These are phyloP conservation scores for Cenopis cana DNA, from an alignment of 2,888 invertebrate species.

Conservation along the genomic window DNA sequence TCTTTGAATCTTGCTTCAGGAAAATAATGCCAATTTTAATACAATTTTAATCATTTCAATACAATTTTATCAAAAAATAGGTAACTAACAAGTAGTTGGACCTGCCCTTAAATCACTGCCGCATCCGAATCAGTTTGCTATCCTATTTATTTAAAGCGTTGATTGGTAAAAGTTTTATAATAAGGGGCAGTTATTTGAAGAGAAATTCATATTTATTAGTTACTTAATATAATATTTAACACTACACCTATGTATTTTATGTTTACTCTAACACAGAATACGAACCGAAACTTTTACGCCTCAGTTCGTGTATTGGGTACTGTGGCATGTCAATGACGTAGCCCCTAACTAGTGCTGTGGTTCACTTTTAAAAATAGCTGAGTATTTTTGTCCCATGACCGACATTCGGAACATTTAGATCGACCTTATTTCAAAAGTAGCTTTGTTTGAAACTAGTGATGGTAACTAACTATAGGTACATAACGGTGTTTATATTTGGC, in stretches of 20 bases:
- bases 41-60: constrained; percentile 49
- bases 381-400: constrained; percentile 13
- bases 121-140: constrained; percentile 30
- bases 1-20: constrained; percentile 76
- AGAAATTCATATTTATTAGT: background rate
- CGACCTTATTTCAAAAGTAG: background rate
- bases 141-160: constrained; percentile 22
- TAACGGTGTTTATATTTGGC: too few relatives aligned
- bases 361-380: constrained; percentile 16
- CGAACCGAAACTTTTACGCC: constrained; percentile 20
- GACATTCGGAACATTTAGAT: constrained; percentile 9
- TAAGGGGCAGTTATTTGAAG: background rate
- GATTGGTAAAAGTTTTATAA: constrained; percentile 24
- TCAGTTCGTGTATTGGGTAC: constrained; percentile 19
- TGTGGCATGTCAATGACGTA: constrained; percentile 31
- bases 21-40: constrained; percentile 84
- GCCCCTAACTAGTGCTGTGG: constrained; percentile 3
- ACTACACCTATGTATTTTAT: background rate
- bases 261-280: background rate
- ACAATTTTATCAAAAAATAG: constrained; percentile 29
- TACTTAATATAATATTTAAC: background rate
- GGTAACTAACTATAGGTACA: too few relatives aligned
- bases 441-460: background rate
- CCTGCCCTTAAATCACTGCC: constrained; percentile 23
- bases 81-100: constrained; percentile 43